Conservation (phyloP, 1,140 invertebrate genomes). For the Gonatopus flavifemur region DNA sequence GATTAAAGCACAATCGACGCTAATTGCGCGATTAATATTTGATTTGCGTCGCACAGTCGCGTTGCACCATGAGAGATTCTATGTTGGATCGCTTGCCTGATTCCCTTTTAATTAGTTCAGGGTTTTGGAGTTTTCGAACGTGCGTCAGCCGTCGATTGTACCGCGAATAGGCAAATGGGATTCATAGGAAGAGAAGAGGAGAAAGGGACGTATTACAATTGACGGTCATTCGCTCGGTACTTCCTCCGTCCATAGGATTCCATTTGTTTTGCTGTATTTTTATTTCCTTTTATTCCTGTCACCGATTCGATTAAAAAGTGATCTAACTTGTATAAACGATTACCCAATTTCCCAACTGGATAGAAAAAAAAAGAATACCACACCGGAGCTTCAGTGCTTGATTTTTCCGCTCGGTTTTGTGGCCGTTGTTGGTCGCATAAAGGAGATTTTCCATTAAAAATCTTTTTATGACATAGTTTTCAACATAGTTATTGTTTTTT, state of each 20-base stretch:
- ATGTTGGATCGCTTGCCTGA: slow-evolving; percentile 22
- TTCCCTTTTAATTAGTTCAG: slow-evolving; percentile 50
- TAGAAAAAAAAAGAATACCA: no score
- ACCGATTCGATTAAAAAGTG: slow-evolving; percentile 26
- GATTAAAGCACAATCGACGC: slow-evolving; percentile 50
- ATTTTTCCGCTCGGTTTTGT: no score
- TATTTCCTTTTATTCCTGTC: slow-evolving; percentile 9
- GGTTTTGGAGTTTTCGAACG: slow-evolving; percentile 42
- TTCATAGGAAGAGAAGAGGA: no score
- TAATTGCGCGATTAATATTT: slow-evolving; percentile 54
- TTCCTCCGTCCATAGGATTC: slow-evolving; percentile 4
- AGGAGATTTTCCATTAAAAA: no score
- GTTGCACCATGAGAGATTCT: neutral
- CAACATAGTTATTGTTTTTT: no score
- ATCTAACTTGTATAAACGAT: no score
- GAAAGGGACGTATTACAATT: slow-evolving; percentile 10
- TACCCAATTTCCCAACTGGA: no score
- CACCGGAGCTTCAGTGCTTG: no score
- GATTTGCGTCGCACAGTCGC: slow-evolving; percentile 29
- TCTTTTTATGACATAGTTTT: no score
- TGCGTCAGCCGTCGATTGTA: slow-evolving; percentile 27
- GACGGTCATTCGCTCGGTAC: slow-evolving; percentile 19
- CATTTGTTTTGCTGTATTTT: no score
- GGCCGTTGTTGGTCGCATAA: no score
- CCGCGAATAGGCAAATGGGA: no score